phyloP scores from a whole-genome alignment of 2,888 invertebrate species.

The Pasiphila rectangulata region DNA sequence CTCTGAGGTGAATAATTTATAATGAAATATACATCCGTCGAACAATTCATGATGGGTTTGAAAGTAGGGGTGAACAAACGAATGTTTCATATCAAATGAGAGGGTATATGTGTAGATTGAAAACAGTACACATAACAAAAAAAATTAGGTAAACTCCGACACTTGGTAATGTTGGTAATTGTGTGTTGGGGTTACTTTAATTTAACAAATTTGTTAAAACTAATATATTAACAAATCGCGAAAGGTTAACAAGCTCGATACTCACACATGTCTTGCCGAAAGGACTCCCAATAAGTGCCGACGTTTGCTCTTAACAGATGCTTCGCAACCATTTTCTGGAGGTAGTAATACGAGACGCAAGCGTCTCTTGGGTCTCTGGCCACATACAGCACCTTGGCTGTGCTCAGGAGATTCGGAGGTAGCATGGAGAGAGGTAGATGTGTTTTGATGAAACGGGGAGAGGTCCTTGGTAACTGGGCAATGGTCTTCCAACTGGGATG shows the following conservation, averaged over 20 bases:
- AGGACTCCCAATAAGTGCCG: slow-evolving; percentile 81
- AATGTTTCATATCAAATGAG: too few relatives aligned
- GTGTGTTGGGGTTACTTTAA: too few relatives aligned
- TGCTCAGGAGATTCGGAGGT: slow-evolving; percentile 70
- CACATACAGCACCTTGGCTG: slow-evolving; percentile 84
- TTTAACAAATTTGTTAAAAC: too few relatives aligned
- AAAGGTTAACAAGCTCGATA: slow-evolving; percentile 31
- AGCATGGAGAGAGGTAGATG: slow-evolving; percentile 82
- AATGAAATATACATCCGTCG: too few relatives aligned
- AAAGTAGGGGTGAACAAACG: too few relatives aligned
- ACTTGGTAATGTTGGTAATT: too few relatives aligned
- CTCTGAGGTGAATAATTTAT: too few relatives aligned
- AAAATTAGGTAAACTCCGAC: too few relatives aligned
- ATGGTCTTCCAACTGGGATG: slow-evolving; percentile 60
- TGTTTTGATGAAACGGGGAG: slow-evolving; percentile 83
- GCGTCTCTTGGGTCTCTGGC: slow-evolving; percentile 87
- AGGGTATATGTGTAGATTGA: too few relatives aligned
- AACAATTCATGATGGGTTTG: too few relatives aligned
- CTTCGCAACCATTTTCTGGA: slow-evolving; percentile 79
- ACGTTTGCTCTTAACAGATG: slow-evolving; percentile 77
- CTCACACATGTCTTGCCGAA: slow-evolving; percentile 81
- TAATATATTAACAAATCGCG: too few relatives aligned
- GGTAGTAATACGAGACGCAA: slow-evolving; percentile 85
- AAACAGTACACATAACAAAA: too few relatives aligned
- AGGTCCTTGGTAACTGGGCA: slow-evolving; percentile 25